Conservation (phyloP, 2,888 invertebrate species). For the Cerceris rybyensis region DNA sequence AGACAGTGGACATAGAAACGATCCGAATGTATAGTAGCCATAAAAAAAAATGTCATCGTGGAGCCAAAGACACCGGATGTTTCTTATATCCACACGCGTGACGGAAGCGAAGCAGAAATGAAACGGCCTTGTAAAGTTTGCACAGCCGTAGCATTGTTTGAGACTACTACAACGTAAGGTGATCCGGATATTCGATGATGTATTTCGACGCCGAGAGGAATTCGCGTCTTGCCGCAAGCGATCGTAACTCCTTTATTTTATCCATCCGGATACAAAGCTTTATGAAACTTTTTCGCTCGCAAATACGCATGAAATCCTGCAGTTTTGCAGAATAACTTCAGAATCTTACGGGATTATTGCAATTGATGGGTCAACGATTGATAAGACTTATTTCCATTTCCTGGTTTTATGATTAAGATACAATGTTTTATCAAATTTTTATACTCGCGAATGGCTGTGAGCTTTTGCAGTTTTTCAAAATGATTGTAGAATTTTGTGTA, state of each 20-base stretch:
- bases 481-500: no score
- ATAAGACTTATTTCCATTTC: no score
- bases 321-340: no score
- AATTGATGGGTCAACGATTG: no score
- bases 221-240: constrained; percentile 24
- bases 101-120: constrained; percentile 19
- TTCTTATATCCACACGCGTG: constrained; percentile 30
- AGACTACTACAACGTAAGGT: constrained; percentile 22
- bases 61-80: constrained; percentile 42
- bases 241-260: constrained; percentile 16
- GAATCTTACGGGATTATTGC: no score
- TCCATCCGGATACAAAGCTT: not conserved
- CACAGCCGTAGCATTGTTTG: constrained; percentile 37
- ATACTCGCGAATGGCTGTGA: no score
- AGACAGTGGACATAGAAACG: constrained; percentile 52
- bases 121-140: constrained; percentile 52
- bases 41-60: constrained; percentile 65
- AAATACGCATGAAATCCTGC: no score
- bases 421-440: no score
- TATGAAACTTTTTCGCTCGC: not conserved
- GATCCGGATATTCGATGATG: constrained; percentile 48
- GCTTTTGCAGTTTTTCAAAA: no score
- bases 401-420: no score
- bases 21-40: constrained; percentile 59
- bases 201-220: constrained; percentile 45